A percentile compares a stretch with the other conserved stretches of the same genome.
Conservation (phyloP, 2,888 invertebrate species). For the Pollenia griseotomentosa region DNA sequence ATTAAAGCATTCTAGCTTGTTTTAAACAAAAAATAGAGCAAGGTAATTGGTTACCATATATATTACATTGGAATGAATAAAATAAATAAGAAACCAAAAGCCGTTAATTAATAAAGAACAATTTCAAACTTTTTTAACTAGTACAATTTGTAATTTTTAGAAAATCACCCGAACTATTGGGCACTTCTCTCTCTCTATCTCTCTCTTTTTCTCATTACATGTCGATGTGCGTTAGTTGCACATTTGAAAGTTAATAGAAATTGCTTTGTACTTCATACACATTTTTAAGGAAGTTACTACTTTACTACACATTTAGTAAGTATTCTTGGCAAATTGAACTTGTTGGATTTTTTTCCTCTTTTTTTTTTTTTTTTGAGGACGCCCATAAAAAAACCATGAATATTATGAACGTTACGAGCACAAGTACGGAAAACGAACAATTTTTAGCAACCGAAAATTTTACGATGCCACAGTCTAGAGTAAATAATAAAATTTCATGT, state of each 20-base stretch:
- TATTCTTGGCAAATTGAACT: conserved; percentile 31
- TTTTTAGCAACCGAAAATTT: conserved; percentile 35
- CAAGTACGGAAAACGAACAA: not conserved
- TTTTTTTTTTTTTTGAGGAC: conserved; percentile 30
- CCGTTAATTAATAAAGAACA: too few species aligned
- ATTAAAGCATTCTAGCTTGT: too few species aligned
- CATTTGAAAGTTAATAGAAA: conserved; percentile 53
- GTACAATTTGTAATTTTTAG: too few species aligned
- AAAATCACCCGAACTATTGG: too few species aligned
- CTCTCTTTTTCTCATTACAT: too few species aligned
- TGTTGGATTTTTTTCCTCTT: not conserved
- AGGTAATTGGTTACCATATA: too few species aligned
- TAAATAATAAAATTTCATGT: conserved; percentile 48
- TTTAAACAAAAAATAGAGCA: too few species aligned
- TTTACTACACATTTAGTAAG: conserved; percentile 18
- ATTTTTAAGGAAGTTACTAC: conserved; percentile 25
- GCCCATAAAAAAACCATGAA: conserved; percentile 55
- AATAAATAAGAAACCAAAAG: too few species aligned
- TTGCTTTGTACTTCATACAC: not conserved
- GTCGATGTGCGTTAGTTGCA: not conserved
- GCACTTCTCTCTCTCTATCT: too few species aligned
- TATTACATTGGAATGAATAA: too few species aligned
- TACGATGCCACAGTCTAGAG: conserved; percentile 60
- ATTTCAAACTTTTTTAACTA: too few species aligned
- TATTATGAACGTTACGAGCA: conserved; percentile 15